Base-by-base conservation (phyloP, 2,888 invertebrate genomes). In the Amphipoea oculea region DNA sequence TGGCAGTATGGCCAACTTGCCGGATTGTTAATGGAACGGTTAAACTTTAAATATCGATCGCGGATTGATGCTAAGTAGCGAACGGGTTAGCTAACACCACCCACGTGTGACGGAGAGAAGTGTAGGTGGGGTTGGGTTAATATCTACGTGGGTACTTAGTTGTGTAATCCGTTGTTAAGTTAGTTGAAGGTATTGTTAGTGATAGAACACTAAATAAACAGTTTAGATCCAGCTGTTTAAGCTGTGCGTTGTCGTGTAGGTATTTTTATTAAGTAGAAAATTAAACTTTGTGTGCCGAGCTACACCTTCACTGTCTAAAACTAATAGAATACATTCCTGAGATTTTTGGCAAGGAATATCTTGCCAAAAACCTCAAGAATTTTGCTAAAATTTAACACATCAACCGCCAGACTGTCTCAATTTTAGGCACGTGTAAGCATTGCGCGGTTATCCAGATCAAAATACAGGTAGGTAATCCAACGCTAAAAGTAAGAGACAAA, bases 21-120 rank as follows among this genome's bases (percentile, higher is more conserved):
- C 88, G 86, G 90, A 92, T 92, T 90, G 90, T 88, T 92, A 92
- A 92, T 92, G 89, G 85, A 89, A 89, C 89, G 86, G 87, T 89
- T 89, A 89, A 92, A 92, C 89, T 91, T 92, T 79, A 82, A 71
- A 68, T 84, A 91, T 91, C 84, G 89, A 92, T 91, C 89, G 90
- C 82, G 82, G 63, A 90, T 87, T 82, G 81, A 83, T 79, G 86
- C 82, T 84, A 91, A 90, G 89, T 90, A 87, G 86, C 81, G 76
- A 79, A 74, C 81, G 88, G 85, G 86, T 77, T 78, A 63, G 65
- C 73, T 76, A 81, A 89, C 72, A 87, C 67, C 85, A 51, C 87
- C 85, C 68, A 84, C 89, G 63, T 70, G 66, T 7, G 14, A 23
- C 23, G 4, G 23, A 62, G 60, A 57, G 36, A 57, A 11, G 70